Conservation (phyloP, 2,888 invertebrate genomes). For the Keiferia lycopersicella region DNA sequence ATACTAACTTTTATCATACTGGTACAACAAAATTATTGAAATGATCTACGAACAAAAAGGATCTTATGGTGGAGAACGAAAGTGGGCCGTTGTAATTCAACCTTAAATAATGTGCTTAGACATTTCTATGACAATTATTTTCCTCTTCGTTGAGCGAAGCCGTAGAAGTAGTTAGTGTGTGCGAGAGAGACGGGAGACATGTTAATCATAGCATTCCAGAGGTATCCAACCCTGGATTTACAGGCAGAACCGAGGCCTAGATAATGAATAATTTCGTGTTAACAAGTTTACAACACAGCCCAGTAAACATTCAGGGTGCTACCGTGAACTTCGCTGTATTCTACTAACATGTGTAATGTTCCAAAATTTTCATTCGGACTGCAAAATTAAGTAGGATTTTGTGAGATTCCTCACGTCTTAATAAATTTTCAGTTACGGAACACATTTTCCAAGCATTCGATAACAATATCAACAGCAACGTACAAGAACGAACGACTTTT, state of each 20-base stretch:
- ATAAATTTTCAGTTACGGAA: no score
- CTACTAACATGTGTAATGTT: not conserved
- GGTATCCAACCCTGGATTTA: constrained; percentile 1
- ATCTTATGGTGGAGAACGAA: not conserved
- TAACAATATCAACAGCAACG: not conserved
- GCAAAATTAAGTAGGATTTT: no score
- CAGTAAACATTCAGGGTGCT: not conserved
- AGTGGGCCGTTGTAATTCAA: not conserved
- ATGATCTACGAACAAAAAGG: not conserved
- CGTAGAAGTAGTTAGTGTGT: not conserved
- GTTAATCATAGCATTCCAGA: constrained; percentile 10
- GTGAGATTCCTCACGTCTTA: no score
- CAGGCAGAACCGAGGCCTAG: not conserved
- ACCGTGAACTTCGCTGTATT: not conserved
- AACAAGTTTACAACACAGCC: not conserved
- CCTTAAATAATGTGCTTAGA: not conserved
- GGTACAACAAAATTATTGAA: not conserved
- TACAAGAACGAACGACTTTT: not conserved
- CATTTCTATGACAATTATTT: not conserved
- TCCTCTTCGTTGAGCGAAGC: not conserved
- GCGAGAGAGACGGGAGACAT: not conserved
- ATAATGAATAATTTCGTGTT: constrained; percentile 8
- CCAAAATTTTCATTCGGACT: not conserved
- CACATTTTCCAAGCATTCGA: not conserved
- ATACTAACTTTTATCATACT: no score